These are phyloP conservation scores for Potamarius usumacintae DNA, from an alignment of 2,113 vertebrate species.

Conservation along the genomic window DNA sequence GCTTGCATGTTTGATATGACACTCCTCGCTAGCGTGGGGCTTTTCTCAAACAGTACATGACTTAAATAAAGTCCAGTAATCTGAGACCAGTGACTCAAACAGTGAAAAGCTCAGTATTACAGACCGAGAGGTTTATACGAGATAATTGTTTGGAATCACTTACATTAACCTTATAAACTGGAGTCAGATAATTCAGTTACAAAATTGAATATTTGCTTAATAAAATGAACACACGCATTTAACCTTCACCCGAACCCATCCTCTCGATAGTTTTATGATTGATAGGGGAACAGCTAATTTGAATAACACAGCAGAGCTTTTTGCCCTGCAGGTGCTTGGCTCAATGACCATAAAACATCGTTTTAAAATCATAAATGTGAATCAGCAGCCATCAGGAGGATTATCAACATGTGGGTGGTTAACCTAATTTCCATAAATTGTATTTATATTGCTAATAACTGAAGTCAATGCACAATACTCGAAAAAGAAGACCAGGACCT, in stretches of 20 bases:
- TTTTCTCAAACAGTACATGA: neutral
- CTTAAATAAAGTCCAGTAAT: neutral
- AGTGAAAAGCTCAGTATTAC: neutral
- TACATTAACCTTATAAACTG: neutral
- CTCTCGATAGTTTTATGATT: neutral
- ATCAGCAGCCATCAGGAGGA: neutral
- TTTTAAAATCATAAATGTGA: neutral
- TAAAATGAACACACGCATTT: neutral
- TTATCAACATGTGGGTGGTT: neutral
- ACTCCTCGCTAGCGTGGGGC: neutral
- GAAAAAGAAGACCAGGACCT: neutral
- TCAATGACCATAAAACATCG: neutral
- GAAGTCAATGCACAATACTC: neutral
- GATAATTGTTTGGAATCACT: neutral
- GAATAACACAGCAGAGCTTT: neutral
- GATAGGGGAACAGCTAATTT: neutral
- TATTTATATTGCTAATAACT: neutral
- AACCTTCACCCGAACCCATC: neutral
- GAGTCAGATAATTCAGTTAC: neutral
- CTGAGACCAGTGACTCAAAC: neutral
- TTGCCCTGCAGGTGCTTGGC: neutral
- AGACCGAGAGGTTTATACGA: neutral
- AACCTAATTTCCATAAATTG: neutral
- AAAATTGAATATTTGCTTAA: neutral
- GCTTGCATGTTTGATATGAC: neutral